Conservation (phyloP, 2,888 invertebrate species). For the Fissipunctia ypsillon region DNA sequence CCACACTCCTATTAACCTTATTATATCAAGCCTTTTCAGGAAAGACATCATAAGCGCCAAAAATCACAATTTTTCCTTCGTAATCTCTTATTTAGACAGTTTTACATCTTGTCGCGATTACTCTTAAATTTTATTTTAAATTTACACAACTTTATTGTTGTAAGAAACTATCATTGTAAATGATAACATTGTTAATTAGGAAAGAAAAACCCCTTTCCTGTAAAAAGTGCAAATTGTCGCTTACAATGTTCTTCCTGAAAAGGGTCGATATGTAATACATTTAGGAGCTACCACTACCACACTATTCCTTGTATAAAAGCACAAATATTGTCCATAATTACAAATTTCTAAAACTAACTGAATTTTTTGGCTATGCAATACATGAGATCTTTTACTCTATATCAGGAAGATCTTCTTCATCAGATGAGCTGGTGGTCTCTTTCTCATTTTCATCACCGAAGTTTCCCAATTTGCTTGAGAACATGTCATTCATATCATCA, state of each 20-base stretch:
- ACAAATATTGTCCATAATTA: conserved; percentile 74
- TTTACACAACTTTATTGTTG: too few species aligned
- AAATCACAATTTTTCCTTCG: too few species aligned
- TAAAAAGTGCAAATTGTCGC: too few species aligned
- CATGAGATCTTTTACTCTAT: conserved; percentile 87
- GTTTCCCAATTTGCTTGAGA: conserved; percentile 79
- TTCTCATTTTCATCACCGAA: conserved; percentile 84
- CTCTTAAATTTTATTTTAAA: too few species aligned
- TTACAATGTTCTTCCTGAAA: too few species aligned
- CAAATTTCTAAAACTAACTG: conserved; percentile 66
- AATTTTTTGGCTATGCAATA: conserved; percentile 70
- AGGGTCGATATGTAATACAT: conserved; percentile 41
- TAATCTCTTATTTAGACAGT: too few species aligned
- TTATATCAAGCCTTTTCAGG: too few species aligned
- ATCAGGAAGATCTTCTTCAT: conserved; percentile 93
- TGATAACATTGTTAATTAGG: too few species aligned
- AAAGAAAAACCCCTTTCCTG: too few species aligned
- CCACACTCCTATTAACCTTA: conserved; percentile 50
- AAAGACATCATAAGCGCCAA: too few species aligned
- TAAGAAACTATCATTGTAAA: too few species aligned
- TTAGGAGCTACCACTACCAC: conserved; percentile 62
- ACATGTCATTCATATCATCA: conserved; percentile 82
- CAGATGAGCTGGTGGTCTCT: conserved; percentile 93
- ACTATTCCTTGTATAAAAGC: conserved; percentile 75
- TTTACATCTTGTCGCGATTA: too few species aligned